Evolutionary conservation across 2,797 vertebrate genomes (phyloP).

Genomic region (Hirundo rustica): DNA sequence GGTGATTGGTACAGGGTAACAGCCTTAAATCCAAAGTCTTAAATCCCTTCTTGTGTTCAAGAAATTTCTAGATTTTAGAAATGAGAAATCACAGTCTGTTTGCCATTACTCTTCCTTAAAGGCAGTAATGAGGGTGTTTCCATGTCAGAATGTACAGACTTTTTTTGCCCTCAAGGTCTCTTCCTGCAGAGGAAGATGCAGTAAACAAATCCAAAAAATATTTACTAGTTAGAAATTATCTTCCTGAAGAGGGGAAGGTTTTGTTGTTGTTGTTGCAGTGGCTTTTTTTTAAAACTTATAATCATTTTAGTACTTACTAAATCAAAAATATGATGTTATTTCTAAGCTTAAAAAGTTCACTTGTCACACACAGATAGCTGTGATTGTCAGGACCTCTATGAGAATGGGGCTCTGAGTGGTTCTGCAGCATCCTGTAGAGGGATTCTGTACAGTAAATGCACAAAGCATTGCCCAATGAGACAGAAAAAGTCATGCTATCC

Average conservation of each 20-base stretch:
- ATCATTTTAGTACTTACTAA: not conserved
- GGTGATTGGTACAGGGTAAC: not conserved
- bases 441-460: not conserved
- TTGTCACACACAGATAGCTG: not conserved
- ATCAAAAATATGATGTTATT: not conserved
- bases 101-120: not conserved
- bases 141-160: not conserved
- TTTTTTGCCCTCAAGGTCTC: not conserved
- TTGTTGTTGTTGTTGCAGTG: too few relatives aligned
- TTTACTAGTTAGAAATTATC: not conserved
- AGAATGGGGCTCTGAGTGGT: not conserved
- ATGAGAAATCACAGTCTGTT: not conserved
- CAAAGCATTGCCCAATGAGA: fast-evolving
- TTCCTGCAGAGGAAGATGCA: not conserved
- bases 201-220: not conserved
- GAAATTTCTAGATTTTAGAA: not conserved
- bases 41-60: not conserved
- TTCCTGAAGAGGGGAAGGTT: not conserved
- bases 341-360: not conserved
- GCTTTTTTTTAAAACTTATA: not conserved
- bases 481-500: not conserved
- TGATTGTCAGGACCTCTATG: not conserved
- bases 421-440: not conserved
- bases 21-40: not conserved
- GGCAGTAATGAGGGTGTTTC: not conserved